These are phyloP conservation scores for Stenurella melanura DNA, from an alignment of 2,888 invertebrate genomes.

Conservation along the genomic window DNA sequence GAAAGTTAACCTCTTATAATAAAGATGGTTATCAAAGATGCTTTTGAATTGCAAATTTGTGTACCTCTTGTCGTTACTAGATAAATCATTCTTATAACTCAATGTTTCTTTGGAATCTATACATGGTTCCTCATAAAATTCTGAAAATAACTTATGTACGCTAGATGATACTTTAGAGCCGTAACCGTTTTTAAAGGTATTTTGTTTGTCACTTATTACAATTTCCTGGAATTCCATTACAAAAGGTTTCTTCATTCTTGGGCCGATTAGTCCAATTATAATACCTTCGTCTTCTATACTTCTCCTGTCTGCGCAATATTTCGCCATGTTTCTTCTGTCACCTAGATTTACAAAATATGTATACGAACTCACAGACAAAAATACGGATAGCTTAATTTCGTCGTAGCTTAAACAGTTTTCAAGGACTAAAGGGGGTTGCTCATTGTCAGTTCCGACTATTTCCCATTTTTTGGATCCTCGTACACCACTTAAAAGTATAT, in stretches of 20 bases:
- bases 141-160: constrained; percentile 48
- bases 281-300: constrained; percentile 71
- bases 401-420: constrained; percentile 79
- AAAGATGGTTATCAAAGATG: constrained; percentile 66
- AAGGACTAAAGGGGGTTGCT: constrained; percentile 75
- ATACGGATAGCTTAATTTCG: constrained; percentile 78
- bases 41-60: constrained; percentile 38
- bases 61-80: constrained; percentile 48
- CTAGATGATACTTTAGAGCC: constrained; percentile 49
- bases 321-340: constrained; percentile 74
- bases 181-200: constrained; percentile 72
- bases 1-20: constrained; percentile 75
- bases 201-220: constrained; percentile 68
- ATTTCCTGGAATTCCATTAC: constrained; percentile 80
- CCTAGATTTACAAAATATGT: constrained; percentile 80
- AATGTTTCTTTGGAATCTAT: constrained; percentile 46
- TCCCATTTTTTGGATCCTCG: constrained; percentile 77
- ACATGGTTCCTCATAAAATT: constrained; percentile 54
- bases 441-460: constrained; percentile 75
- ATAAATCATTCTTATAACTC: constrained; percentile 16
- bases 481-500: constrained; percentile 74
- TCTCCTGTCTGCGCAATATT: constrained; percentile 71
- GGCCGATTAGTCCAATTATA: constrained; percentile 75
- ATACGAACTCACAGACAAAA: constrained; percentile 77
- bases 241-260: constrained; percentile 74